Conservation (phyloP, 2,888 invertebrate species). For the Uloborus plumipes region DNA sequence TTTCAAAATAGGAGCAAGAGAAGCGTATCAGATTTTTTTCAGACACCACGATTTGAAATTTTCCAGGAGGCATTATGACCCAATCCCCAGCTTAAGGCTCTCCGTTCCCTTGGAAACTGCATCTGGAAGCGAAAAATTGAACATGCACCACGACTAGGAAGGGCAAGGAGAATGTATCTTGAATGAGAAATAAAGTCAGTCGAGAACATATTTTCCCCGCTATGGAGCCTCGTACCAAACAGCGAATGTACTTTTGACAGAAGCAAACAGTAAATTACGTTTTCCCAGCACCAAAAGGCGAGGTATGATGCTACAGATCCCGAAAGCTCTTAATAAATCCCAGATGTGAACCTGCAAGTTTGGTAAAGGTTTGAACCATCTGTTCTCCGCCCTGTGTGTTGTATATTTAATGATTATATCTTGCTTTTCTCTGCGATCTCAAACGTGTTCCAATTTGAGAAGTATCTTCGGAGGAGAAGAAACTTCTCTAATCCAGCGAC, state of each 20-base stretch:
- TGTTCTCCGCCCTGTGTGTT: constrained; percentile 42
- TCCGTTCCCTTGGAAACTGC: constrained; percentile 47
- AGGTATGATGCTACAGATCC: background rate
- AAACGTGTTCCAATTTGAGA: constrained; percentile 31
- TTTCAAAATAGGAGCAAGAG: no score
- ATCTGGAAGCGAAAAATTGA: constrained; percentile 42
- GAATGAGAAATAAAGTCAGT: constrained; percentile 49
- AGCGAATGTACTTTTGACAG: constrained; percentile 44
- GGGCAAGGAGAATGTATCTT: constrained; percentile 22
- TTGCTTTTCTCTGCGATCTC: constrained; percentile 12
- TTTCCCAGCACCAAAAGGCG: constrained; percentile 3
- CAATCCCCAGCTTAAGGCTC: constrained; percentile 22
- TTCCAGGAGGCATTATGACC: constrained; percentile 39
- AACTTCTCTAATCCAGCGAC: constrained; percentile 5
- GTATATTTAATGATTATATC: constrained; percentile 55
- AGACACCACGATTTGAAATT: constrained; percentile 20
- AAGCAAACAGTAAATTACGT: constrained; percentile 43
- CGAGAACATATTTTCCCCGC: constrained; percentile 34
- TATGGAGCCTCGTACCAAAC: constrained; percentile 17
- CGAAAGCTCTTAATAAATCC: constrained; percentile 33
- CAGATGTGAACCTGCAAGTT: constrained; percentile 31
- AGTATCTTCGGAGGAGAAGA: constrained; percentile 7
- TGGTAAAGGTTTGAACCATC: constrained; percentile 29
- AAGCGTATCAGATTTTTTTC: constrained; percentile 12
- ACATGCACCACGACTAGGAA: constrained; percentile 23